These are phyloP conservation scores for Drosophila colorata DNA, from an alignment of 2,888 invertebrate species.

Conservation along the genomic window DNA sequence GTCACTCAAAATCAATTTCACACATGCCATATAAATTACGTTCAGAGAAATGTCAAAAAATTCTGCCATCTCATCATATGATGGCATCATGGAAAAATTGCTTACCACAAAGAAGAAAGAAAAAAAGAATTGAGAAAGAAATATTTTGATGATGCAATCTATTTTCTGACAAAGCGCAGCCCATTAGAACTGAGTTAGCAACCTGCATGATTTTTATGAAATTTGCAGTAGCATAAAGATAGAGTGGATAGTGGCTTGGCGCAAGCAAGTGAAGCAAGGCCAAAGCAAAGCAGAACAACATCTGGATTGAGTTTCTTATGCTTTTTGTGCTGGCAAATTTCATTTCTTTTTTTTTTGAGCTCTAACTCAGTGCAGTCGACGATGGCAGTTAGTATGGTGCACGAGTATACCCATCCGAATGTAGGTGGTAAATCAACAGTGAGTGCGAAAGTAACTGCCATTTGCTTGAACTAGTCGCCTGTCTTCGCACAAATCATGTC, in stretches of 20 bases:
- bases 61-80: conserved; percentile 29
- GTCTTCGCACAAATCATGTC: conserved; percentile 39
- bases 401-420: neutral
- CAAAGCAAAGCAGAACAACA: conserved; percentile 29
- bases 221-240: conserved; percentile 34
- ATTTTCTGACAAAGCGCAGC: conserved; percentile 43
- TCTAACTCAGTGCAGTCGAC: conserved; percentile 15
- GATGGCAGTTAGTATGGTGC: conserved; percentile 4
- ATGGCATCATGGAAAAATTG: conserved; percentile 14
- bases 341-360: conserved; percentile 56
- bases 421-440: conserved; percentile 57
- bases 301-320: conserved; percentile 37
- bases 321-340: conserved; percentile 50
- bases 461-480: conserved; percentile 26
- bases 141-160: conserved; percentile 46
- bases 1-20: conserved; percentile 21
- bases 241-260: neutral
- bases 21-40: conserved; percentile 14
- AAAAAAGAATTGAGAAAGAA: neutral
- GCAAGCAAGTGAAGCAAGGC: conserved; percentile 20
- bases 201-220: conserved; percentile 52
- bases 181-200: conserved; percentile 36
- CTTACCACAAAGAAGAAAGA: conserved; percentile 12
- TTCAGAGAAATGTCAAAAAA: conserved; percentile 9
- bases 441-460: conserved; percentile 38